Percentiles rank a stretch among this genome's conserved stretches.
These are phyloP conservation scores for Serranus cabrilla DNA, from an alignment of 2,797 vertebrate species.

Conservation along the genomic window DNA sequence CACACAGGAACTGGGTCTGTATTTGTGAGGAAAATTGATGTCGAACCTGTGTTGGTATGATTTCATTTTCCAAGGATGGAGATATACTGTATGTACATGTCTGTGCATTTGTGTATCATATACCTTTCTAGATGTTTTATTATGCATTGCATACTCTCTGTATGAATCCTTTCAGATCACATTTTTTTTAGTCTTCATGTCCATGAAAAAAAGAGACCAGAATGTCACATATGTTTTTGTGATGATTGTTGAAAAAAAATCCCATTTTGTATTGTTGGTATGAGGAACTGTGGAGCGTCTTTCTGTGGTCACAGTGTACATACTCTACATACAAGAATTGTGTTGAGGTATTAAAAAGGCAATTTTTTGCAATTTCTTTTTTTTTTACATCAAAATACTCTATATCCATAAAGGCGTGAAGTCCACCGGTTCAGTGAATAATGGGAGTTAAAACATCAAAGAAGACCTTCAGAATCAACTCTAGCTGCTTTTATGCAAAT, in stretches of 20 bases:
- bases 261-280: background rate
- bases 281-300: background rate
- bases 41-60: background rate
- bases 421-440: background rate
- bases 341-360: background rate
- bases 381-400: background rate
- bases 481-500: constrained; percentile 18
- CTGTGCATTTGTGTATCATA: background rate
- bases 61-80: background rate
- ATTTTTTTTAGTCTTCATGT: background rate
- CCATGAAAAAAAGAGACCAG: background rate
- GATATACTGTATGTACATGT: background rate
- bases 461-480: background rate
- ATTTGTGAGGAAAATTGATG: background rate
- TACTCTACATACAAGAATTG: background rate
- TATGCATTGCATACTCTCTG: background rate
- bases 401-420: background rate
- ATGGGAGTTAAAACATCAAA: background rate
- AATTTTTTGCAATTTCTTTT: background rate
- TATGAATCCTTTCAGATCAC: background rate
- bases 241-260: background rate
- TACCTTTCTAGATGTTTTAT: too few relatives aligned
- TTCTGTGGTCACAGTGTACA: background rate
- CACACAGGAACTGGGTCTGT: background rate
- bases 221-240: background rate